A percentile compares a stretch with the other conserved stretches of the same genome.
Evolutionary conservation across 2,797 vertebrate species (phyloP).

Genomic region (Pelobates cultripes): DNA sequence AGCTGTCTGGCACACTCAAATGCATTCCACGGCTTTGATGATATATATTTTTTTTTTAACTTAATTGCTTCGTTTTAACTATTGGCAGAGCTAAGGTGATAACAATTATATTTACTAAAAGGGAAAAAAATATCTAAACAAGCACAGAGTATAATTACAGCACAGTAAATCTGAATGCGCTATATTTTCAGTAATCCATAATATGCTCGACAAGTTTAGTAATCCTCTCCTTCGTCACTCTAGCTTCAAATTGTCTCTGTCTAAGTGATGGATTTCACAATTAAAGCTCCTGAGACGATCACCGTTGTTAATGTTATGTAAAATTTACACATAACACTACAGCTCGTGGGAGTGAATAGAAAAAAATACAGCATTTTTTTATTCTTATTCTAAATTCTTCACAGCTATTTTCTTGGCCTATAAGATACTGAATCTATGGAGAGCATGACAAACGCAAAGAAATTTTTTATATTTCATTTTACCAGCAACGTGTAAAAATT

Average conservation of each 20-base stretch:
- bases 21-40: conserved; percentile 22
- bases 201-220: conserved; percentile 56
- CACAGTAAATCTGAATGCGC: conserved; percentile 49
- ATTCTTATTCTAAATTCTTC: conserved; percentile 51
- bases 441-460: conserved; percentile 14
- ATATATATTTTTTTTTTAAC: conserved; percentile 21
- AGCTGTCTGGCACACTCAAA: conserved; percentile 51
- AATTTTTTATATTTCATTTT: too few species aligned
- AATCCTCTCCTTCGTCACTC: conserved; percentile 61
- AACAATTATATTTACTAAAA: conserved; percentile 48
- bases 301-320: conserved; percentile 63
- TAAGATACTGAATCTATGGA: conserved; percentile 36
- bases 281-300: conserved; percentile 62
- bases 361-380: conserved; percentile 59
- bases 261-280: conserved; percentile 64
- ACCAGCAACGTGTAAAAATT: too few species aligned
- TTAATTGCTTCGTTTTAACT: background rate
- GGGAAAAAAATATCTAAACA: conserved; percentile 31
- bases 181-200: conserved; percentile 56
- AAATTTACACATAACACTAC: conserved; percentile 64
- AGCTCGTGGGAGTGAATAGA: conserved; percentile 50
- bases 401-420: conserved; percentile 10
- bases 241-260: conserved; percentile 53
- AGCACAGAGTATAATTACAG: conserved; percentile 42
- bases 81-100: conserved; percentile 28